Evolutionary conservation across 2,113 vertebrate species (phyloP).

Genomic region (Dipodomys stephensi): DNA sequence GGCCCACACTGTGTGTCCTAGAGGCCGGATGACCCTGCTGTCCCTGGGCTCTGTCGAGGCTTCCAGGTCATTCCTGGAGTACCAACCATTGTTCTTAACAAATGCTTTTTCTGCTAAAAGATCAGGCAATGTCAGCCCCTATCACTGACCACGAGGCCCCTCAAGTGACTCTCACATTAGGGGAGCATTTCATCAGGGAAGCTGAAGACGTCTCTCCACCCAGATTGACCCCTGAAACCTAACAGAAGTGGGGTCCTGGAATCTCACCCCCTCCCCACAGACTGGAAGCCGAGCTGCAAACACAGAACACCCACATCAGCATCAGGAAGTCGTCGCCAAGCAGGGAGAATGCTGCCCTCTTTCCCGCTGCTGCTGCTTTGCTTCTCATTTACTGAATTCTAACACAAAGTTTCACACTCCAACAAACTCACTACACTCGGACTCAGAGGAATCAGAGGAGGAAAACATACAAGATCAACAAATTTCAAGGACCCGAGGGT

Average conservation of each 20-base stretch:
- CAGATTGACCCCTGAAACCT: background rate
- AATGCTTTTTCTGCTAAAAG: background rate
- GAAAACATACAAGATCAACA: background rate
- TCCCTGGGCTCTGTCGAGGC: background rate
- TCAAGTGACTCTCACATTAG: fast-evolving
- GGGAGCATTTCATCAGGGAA: background rate
- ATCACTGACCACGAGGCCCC: background rate
- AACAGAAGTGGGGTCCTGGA: background rate
- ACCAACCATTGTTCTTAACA: too few relatives aligned
- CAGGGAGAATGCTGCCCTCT: background rate
- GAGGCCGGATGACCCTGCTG: fast-evolving
- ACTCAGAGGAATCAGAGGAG: background rate
- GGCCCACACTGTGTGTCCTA: fast-evolving
- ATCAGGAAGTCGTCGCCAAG: background rate
- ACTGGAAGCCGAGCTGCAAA: background rate
- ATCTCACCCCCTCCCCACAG: background rate
- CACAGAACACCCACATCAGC: background rate
- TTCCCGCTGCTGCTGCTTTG: background rate
- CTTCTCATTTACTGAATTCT: background rate
- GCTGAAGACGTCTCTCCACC: background rate
- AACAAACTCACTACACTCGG: background rate
- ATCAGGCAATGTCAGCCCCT: background rate
- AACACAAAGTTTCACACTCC: background rate
- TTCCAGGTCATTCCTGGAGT: background rate
- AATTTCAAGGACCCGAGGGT: background rate